A percentile compares a stretch with the other conserved stretches of the same genome.
phyloP scores from a whole-genome alignment of 92 coral and sea anemone species.

The Epizoanthus fatuus region DNA sequence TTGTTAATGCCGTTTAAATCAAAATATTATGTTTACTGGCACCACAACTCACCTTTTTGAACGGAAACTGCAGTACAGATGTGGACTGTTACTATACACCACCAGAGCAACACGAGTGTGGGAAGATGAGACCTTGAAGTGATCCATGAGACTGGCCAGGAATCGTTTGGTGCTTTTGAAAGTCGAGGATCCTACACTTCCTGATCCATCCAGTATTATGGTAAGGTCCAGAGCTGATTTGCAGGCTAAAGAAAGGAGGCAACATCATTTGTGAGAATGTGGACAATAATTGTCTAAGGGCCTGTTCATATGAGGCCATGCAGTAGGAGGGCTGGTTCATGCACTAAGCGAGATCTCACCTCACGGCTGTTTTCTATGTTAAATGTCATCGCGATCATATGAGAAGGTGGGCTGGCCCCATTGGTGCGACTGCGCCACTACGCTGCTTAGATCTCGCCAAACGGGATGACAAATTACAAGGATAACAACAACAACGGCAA shows the following conservation, averaged over 20 bases:
- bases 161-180: constrained; percentile 16
- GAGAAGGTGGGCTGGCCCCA: too few relatives aligned
- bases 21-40: not conserved
- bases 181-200: constrained; percentile 16
- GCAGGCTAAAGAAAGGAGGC: not conserved
- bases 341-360: too few relatives aligned
- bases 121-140: constrained; percentile 25
- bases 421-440: too few relatives aligned
- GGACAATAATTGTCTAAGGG: not conserved
- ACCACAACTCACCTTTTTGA: constrained; percentile 17
- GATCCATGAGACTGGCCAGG: constrained; percentile 28
- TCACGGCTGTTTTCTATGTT: too few relatives aligned
- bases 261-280: not conserved
- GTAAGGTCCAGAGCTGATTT: constrained; percentile 39
- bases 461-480: too few relatives aligned
- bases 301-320: not conserved
- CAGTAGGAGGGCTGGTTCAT: too few relatives aligned
- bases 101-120: constrained; percentile 23
- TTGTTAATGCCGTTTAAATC: too few relatives aligned
- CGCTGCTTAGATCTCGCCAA: too few relatives aligned
- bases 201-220: constrained; percentile 16
- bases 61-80: constrained; percentile 31
- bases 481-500: too few relatives aligned
- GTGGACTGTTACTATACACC: constrained; percentile 6
- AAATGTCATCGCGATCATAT: too few relatives aligned